Percentiles rank a stretch among this genome's conserved stretches.
These are phyloP conservation scores for Pomatorhinus ruficollis DNA, from an alignment of 2,113 vertebrate species.

Conservation along the genomic window DNA sequence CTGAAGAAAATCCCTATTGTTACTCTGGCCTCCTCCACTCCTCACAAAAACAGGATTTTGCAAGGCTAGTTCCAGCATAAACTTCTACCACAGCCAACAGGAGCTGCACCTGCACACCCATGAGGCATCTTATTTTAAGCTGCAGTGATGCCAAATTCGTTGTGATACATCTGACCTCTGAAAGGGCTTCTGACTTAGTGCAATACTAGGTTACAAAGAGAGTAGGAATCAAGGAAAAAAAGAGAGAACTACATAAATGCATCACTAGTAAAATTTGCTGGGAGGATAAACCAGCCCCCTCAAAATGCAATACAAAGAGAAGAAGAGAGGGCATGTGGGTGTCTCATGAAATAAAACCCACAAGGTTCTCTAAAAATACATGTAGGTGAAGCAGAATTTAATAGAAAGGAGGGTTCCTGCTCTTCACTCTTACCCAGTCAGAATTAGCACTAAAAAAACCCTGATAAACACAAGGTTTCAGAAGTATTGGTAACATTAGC, in stretches of 20 bases:
- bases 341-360: neutral
- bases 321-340: neutral
- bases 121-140: neutral
- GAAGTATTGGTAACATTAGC: neutral
- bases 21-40: neutral
- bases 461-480: neutral
- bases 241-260: neutral
- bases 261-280: neutral
- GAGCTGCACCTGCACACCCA: neutral
- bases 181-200: neutral
- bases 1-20: neutral
- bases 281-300: neutral
- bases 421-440: neutral
- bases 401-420: neutral
- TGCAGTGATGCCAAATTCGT: neutral
- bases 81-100: neutral
- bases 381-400: neutral
- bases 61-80: neutral
- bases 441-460: neutral
- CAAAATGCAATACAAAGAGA: neutral
- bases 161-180: neutral
- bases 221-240: neutral
- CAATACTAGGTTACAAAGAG: neutral
- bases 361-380: neutral
- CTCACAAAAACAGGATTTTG: neutral